Evolutionary conservation across 2,888 invertebrate genomes (phyloP).

Genomic region (Hipparchia semele): DNA sequence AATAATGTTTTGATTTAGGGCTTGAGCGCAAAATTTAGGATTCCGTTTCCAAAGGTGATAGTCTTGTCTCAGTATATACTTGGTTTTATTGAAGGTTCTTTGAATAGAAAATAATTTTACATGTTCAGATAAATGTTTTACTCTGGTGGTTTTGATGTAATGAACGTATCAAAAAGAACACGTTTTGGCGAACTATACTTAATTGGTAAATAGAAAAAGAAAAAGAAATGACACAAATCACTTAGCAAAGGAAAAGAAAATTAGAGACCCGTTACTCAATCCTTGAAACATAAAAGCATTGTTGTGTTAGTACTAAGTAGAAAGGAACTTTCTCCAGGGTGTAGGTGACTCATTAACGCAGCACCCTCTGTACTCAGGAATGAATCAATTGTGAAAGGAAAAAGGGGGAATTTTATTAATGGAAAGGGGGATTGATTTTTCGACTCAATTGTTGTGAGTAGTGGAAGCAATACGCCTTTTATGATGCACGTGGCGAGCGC

Average conservation of each 20-base stretch:
- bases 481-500: no score
- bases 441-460: slow-evolving; percentile 4
- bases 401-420: slow-evolving; percentile 15
- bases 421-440: slow-evolving; percentile 16
- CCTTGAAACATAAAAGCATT: slow-evolving; percentile 27
- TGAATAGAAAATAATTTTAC: no score
- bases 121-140: no score
- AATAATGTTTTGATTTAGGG: no score
- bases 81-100: no score
- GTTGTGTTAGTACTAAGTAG: slow-evolving; percentile 11
- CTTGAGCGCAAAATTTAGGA: no score
- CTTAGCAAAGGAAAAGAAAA: background rate
- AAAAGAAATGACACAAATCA: background rate
- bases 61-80: no score
- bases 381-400: slow-evolving; percentile 19
- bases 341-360: slow-evolving; percentile 20
- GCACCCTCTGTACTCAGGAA: background rate
- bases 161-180: background rate
- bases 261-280: background rate
- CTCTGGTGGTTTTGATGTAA: background rate
- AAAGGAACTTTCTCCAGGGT: background rate
- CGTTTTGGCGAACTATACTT: background rate
- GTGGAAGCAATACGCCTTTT: background rate
- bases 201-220: background rate
- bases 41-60: no score